Conservation (phyloP, 2,797 vertebrate genomes). For the Phoebastria nigripes region DNA sequence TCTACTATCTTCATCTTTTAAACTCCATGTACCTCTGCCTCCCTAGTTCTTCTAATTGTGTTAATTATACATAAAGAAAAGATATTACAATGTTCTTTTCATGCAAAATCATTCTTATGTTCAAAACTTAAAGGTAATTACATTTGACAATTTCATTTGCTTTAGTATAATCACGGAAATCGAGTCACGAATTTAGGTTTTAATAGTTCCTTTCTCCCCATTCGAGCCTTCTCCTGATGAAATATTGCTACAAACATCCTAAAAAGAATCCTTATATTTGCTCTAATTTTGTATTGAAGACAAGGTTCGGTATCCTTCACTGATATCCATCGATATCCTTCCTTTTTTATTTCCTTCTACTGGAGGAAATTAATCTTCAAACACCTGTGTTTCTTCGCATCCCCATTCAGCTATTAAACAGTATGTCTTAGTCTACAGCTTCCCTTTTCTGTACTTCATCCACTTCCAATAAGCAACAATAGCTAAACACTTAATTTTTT, state of each 20-base stretch:
- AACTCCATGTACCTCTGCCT: neutral
- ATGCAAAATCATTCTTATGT: neutral
- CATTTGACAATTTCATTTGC: neutral
- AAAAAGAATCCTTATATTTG: neutral
- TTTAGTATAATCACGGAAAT: neutral
- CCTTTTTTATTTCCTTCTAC: neutral
- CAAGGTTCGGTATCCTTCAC: neutral
- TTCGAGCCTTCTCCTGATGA: neutral
- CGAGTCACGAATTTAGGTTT: neutral
- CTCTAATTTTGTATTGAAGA: neutral
- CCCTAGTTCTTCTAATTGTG: neutral
- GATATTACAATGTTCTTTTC: neutral
- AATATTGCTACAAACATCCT: neutral
- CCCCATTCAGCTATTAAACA: neutral
- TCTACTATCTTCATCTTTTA: neutral
- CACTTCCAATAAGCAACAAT: neutral
- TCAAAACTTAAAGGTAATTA: neutral
- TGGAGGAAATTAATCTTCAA: neutral
- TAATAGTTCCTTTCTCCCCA: neutral
- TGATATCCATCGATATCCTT: too few relatives aligned
- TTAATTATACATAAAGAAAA: neutral
- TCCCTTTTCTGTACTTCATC: neutral
- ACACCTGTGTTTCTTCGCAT: neutral
- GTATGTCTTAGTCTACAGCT: neutral
- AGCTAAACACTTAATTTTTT: neutral